Conservation (phyloP, 2,797 vertebrate genomes). For the Sebastes itinus region DNA sequence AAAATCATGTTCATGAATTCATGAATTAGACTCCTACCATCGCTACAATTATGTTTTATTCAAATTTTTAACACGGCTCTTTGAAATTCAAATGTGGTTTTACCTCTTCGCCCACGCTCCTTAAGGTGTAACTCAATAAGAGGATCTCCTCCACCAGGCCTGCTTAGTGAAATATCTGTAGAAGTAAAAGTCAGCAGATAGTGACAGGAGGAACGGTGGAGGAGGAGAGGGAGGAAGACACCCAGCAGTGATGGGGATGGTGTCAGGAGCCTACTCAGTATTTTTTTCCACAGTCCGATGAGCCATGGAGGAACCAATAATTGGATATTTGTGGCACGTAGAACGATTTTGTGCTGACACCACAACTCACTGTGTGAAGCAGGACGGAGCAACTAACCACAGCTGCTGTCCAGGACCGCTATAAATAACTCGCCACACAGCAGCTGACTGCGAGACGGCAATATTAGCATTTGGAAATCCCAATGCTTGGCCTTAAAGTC, state of each 20-base stretch:
- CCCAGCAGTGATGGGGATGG: neutral
- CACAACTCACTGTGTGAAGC: constrained; percentile 29
- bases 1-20: neutral
- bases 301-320: constrained; percentile 41
- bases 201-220: neutral
- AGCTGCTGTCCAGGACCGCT: constrained; percentile 65
- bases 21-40: neutral
- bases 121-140: neutral
- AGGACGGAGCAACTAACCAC: constrained; percentile 40
- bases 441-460: constrained; percentile 47
- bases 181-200: neutral
- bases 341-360: constrained; percentile 60
- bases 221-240: constrained; percentile 1
- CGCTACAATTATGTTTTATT: neutral
- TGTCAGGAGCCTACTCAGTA: constrained; percentile 4
- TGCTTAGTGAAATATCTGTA: neutral
- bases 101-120: neutral
- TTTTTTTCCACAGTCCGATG: neutral
- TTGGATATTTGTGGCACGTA: constrained; percentile 52
- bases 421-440: constrained; percentile 58
- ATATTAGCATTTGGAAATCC: constrained; percentile 26
- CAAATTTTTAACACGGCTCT: neutral
- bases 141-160: neutral
- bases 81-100: neutral
- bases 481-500: neutral